Evolutionary conservation across 1,140 invertebrate genomes (phyloP).

Genomic region (Trachymyrmex cornetzi): DNA sequence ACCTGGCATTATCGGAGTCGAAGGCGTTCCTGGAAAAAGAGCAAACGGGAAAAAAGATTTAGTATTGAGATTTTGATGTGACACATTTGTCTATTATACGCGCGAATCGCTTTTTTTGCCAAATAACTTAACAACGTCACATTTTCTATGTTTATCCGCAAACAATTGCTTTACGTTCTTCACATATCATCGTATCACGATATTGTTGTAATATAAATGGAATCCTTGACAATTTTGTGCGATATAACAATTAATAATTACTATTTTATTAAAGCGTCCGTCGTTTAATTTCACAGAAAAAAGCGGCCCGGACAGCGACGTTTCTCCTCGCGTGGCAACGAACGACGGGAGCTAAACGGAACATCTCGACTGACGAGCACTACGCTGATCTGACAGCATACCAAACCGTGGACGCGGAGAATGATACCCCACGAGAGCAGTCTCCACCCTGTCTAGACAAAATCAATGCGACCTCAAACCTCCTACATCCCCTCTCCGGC

Average conservation of each 20-base stretch:
- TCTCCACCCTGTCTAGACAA: slow-evolving; percentile 86
- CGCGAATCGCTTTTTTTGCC: neutral
- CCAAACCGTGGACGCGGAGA: slow-evolving; percentile 66
- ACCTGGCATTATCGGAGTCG: slow-evolving; percentile 91
- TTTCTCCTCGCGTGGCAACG: slow-evolving; percentile 31
- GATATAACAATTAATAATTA: neutral
- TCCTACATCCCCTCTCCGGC: slow-evolving; percentile 68
- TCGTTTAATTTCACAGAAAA: neutral
- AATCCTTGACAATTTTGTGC: neutral
- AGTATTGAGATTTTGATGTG: neutral
- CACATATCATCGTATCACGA: no score
- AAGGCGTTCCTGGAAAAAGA: slow-evolving; percentile 88
- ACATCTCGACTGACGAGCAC: slow-evolving; percentile 42
- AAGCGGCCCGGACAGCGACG: neutral
- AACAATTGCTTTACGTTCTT: neutral
- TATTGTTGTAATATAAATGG: neutral
- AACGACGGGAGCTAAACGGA: neutral
- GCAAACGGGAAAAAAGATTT: neutral
- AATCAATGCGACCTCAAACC: slow-evolving; percentile 85
- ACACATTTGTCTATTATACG: neutral
- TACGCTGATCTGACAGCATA: slow-evolving; percentile 61
- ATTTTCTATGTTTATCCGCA: neutral
- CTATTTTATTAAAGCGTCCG: neutral
- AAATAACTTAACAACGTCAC: neutral
- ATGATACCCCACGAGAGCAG: slow-evolving; percentile 78